Base-by-base conservation (phyloP, 2,888 invertebrate genomes). In the Melinopterus prodromus region DNA sequence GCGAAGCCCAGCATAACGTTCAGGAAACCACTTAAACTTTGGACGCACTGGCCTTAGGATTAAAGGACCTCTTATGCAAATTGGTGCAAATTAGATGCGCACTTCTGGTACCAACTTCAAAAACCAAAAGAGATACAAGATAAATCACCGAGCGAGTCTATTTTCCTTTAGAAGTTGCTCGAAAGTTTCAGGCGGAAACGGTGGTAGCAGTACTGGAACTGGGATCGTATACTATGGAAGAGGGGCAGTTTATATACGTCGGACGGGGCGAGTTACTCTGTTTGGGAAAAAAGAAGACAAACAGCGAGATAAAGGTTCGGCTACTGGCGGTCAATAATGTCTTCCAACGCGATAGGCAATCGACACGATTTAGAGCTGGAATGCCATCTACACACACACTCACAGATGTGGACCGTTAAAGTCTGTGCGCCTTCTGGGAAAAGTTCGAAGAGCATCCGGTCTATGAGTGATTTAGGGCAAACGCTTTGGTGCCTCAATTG, bases 261-360 rank as follows among this genome's bases (percentile, higher is more conserved):
- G 7, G 53, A 53, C 53, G 12, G 53, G 53, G 53, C 53, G 53
- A 53, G 53, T 53, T 53, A 3, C 53, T 12, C 53, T 53, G 3
- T 53, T 53, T 53, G 53, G 53, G 53, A 53, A 53, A 53, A 53
- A 53, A 80, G 81, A 81, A 83, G 83, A 84, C 82, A 84, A 84
- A 84, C 82, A 81, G 78, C 70, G 74, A 69, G 81, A 81, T 82
- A 82, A 80, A 79, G 79, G 80, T 77, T 71, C 78, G 77, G 80
- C 82, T 81, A 82, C 82, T 79, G 82, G 82, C 80, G 81, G 83
- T 83, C 82, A 83, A 83, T 82, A 82, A 78, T 71, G 79, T 75
- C 78, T 79, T 77, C 82, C 76, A 53, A 53, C n/a, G 79, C 76
- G 69, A 71, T 69, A 37, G 76, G 38, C 69, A 71, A 79, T 79